phyloP scores from a whole-genome alignment of 2,113 vertebrate species.

The Hymenochirus boettgeri region DNA sequence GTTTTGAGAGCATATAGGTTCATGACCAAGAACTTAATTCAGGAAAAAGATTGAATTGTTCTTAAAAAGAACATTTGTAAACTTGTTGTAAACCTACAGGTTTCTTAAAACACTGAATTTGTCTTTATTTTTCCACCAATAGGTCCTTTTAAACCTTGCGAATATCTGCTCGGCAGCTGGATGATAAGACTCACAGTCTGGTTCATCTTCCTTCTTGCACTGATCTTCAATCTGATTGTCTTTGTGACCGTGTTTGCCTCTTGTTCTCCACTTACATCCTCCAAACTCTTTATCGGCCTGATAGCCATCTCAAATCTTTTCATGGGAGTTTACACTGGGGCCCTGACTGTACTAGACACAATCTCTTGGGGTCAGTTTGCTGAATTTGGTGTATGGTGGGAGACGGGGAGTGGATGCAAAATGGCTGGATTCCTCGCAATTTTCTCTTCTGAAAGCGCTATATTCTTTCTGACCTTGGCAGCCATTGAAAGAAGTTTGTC shows the following conservation, averaged over 20 bases:
- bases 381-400: conserved; percentile 93
- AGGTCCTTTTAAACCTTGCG: conserved; percentile 97
- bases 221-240: conserved; percentile 88
- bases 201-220: conserved; percentile 93
- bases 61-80: no score
- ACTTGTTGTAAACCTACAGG: no score
- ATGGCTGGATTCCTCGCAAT: conserved; percentile 82
- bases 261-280: conserved; percentile 63
- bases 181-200: conserved; percentile 97
- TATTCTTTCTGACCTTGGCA: conserved; percentile 80
- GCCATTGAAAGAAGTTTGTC: conserved; percentile 85
- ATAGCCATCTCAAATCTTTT: conserved; percentile 88
- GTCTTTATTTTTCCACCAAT: conserved; percentile 43
- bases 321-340: conserved; percentile 84
- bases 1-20: no score
- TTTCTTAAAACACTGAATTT: no score
- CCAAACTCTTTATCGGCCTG: conserved; percentile 81
- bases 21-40: no score
- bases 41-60: no score
- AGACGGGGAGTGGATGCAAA: conserved; percentile 85
- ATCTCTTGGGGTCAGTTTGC: conserved; percentile 91
- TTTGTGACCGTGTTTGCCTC: conserved; percentile 76
- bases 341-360: conserved; percentile 81
- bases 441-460: conserved; percentile 88
- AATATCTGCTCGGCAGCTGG: conserved; percentile 94